Conservation (phyloP, 1,140 invertebrate species). For the Brachionus rubens region DNA sequence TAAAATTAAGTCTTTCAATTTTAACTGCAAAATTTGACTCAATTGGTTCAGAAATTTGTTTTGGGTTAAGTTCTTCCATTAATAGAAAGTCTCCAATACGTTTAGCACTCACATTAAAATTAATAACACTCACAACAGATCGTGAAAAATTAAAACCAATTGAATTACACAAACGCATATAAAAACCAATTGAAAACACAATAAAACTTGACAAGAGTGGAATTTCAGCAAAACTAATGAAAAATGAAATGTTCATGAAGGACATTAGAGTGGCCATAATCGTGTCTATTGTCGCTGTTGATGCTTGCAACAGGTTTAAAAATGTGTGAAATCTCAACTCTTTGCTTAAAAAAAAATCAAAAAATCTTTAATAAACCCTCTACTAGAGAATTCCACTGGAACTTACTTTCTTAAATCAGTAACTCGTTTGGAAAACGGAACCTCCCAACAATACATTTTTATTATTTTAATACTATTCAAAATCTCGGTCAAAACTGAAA, state of each 20-base stretch:
- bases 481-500: conserved; percentile 85
- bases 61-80: conserved; percentile 11
- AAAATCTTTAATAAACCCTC: background rate
- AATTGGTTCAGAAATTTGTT: background rate
- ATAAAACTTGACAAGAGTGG: conserved; percentile 35
- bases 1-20: conserved; percentile 36
- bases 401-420: conserved; percentile 41
- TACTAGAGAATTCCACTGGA: background rate
- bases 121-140: conserved; percentile 52
- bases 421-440: conserved; percentile 9
- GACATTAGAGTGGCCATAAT: conserved; percentile 39
- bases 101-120: conserved; percentile 24
- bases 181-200: conserved; percentile 43
- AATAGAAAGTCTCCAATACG: conserved; percentile 36
- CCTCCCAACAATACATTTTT: conserved; percentile 71
- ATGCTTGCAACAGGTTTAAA: conserved; percentile 18
- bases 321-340: conserved; percentile 7
- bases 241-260: conserved; percentile 37
- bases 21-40: background rate
- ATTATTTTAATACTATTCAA: conserved; percentile 81
- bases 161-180: conserved; percentile 38
- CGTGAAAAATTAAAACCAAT: conserved; percentile 43
- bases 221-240: background rate
- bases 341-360: background rate
- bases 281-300: conserved; percentile 29